A percentile compares a stretch with the other conserved stretches of the same genome.
These are phyloP conservation scores for Macrotus californicus DNA, from an alignment of 2,113 vertebrate species.

Conservation along the genomic window DNA sequence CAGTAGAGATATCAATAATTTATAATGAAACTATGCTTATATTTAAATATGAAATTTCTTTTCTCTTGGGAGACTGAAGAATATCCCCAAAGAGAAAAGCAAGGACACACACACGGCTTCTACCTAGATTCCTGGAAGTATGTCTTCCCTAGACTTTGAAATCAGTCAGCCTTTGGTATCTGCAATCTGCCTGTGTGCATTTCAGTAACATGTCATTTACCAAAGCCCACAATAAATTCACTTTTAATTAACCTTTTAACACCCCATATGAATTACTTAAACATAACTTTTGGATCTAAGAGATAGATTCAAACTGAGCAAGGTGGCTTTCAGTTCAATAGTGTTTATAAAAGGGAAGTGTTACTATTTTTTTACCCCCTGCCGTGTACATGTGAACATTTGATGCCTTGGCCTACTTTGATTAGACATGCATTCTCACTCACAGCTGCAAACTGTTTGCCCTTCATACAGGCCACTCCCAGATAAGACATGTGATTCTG, in stretches of 20 bases:
- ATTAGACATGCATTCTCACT: slow-evolving; percentile 76
- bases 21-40: neutral
- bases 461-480: slow-evolving; percentile 67
- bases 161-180: slow-evolving; percentile 43
- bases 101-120: neutral
- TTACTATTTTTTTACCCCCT: slow-evolving; percentile 64
- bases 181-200: slow-evolving; percentile 38
- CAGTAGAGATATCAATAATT: neutral
- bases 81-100: neutral
- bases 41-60: neutral
- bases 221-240: slow-evolving; percentile 66
- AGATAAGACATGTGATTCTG: neutral
- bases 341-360: slow-evolving; percentile 52
- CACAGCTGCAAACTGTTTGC: slow-evolving; percentile 69
- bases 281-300: slow-evolving; percentile 53
- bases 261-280: slow-evolving; percentile 60
- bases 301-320: slow-evolving; percentile 32
- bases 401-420: slow-evolving; percentile 58
- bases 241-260: slow-evolving; percentile 68
- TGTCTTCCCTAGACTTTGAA: neutral
- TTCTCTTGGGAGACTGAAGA: neutral
- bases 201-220: slow-evolving; percentile 62
- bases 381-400: slow-evolving; percentile 44
- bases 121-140: neutral
- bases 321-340: slow-evolving; percentile 37